phyloP scores from a whole-genome alignment of 35 echinoderm and acorn worm species.

The Amphiura filiformis region DNA sequence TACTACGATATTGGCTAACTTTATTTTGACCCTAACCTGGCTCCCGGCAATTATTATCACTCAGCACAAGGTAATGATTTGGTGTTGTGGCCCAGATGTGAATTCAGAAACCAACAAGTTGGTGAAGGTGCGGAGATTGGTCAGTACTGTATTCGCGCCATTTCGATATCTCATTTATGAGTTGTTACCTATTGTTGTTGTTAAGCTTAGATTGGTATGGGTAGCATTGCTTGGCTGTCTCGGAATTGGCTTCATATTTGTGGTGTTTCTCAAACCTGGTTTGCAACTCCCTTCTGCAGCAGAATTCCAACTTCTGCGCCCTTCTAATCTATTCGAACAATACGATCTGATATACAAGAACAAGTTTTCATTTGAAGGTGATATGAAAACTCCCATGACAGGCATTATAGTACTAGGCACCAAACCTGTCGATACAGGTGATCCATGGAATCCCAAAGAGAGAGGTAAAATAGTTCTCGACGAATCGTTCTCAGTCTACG shows the following conservation, averaged over 20 bases:
- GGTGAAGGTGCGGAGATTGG: neutral
- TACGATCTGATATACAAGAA: slow-evolving; percentile 73
- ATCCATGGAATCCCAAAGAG: slow-evolving; percentile 64
- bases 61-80: slow-evolving; percentile 49
- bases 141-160: neutral
- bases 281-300: slow-evolving; percentile 46
- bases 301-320: slow-evolving; percentile 78
- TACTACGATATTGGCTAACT: slow-evolving; percentile 68
- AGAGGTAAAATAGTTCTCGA: slow-evolving; percentile 46
- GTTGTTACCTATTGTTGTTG: slow-evolving; percentile 48
- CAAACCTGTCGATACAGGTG: slow-evolving; percentile 47
- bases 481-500: slow-evolving; percentile 31
- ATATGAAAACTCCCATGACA: neutral
- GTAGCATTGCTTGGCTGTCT: slow-evolving; percentile 27
- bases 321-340: slow-evolving; percentile 62
- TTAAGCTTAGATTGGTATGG: slow-evolving; percentile 68
- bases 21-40: slow-evolving; percentile 75
- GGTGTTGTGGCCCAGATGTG: neutral
- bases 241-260: slow-evolving; percentile 40
- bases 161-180: slow-evolving; percentile 38
- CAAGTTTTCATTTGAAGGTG: slow-evolving; percentile 44
- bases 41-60: slow-evolving; percentile 73
- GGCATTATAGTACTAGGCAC: slow-evolving; percentile 49
- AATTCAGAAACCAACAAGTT: neutral
- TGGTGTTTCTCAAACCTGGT: slow-evolving; percentile 53